Conservation (phyloP, 2,888 invertebrate genomes). For the Callosobruchus maculatus region DNA sequence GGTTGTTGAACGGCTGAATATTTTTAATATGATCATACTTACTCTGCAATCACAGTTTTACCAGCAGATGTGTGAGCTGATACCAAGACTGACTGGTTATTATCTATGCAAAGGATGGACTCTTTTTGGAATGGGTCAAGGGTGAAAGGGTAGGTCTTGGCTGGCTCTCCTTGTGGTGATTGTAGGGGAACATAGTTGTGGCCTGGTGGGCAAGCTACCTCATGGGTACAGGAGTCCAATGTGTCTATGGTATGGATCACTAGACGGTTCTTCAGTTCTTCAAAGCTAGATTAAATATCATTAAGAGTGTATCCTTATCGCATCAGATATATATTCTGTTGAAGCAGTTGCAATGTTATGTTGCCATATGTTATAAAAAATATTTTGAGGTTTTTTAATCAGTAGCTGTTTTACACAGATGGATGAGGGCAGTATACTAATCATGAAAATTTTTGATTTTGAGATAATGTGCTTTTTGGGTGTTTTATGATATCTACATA, state of each 20-base stretch:
- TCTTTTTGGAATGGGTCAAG: conserved; percentile 98
- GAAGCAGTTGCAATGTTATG: too few relatives aligned
- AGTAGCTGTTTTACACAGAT: too few relatives aligned
- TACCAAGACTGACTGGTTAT: conserved; percentile 95
- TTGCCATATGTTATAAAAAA: too few relatives aligned
- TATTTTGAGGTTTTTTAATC: too few relatives aligned
- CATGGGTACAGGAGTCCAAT: conserved; percentile 91
- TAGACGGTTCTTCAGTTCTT: conserved; percentile 75
- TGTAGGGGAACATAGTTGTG: conserved; percentile 68
- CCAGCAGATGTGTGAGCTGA: conserved; percentile 99
- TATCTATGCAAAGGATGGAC: conserved; percentile 94
- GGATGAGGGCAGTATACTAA: too few relatives aligned
- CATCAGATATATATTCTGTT: too few relatives aligned
- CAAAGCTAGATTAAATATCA: conserved; percentile 54
- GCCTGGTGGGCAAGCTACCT: conserved; percentile 90
- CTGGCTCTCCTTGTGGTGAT: conserved; percentile 64
- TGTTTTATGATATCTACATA: too few relatives aligned
- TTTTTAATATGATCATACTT: too few relatives aligned
- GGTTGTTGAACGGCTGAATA: too few relatives aligned
- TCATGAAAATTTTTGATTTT: too few relatives aligned
- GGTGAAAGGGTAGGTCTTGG: conserved; percentile 90
- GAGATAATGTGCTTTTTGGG: too few relatives aligned
- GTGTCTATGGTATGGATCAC: conserved; percentile 86
- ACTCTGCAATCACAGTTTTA: conserved; percentile 99
- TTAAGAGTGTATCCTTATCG: not conserved